Evolutionary conservation across 2,888 invertebrate genomes (phyloP).

Genomic region (Drosophila atripex): DNA sequence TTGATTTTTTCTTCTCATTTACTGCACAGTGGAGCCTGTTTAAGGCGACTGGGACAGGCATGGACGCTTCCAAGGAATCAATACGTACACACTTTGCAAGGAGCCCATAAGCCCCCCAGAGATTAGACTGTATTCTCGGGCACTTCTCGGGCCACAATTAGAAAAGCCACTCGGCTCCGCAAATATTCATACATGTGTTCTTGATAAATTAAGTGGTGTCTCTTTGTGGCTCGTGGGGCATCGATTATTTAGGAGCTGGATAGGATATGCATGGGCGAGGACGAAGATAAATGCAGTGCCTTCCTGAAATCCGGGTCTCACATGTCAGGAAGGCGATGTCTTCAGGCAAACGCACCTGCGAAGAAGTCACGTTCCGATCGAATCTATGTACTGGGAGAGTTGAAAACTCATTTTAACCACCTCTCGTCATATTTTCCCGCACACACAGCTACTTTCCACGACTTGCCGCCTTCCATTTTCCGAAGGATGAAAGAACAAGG

Average conservation of each 20-base stretch:
- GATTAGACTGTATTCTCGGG: neutral
- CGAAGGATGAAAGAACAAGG: neutral
- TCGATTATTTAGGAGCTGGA: conserved; percentile 27
- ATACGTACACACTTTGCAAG: neutral
- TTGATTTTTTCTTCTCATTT: conserved; percentile 23
- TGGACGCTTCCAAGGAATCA: too few relatives aligned
- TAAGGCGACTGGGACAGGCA: too few relatives aligned
- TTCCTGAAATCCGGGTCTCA: conserved; percentile 21
- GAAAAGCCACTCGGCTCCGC: conserved; percentile 21
- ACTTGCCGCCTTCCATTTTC: too few relatives aligned
- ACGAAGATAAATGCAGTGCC: conserved; percentile 32
- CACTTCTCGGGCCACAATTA: conserved; percentile 20
- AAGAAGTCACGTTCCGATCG: conserved; percentile 48
- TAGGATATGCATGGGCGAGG: conserved; percentile 6
- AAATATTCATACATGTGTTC: conserved; percentile 33
- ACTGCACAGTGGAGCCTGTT: neutral
- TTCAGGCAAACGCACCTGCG: conserved; percentile 9
- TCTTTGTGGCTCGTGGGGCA: conserved; percentile 34
- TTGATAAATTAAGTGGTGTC: conserved; percentile 42
- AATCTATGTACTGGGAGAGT: conserved; percentile 28
- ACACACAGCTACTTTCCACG: neutral
- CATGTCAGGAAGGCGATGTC: conserved; percentile 16
- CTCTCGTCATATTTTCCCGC: conserved; percentile 21
- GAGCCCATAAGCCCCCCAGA: neutral
- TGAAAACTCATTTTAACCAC: conserved; percentile 38